phyloP scores from a whole-genome alignment of 2,888 invertebrate species.

The Eumerus sabulonum region DNA sequence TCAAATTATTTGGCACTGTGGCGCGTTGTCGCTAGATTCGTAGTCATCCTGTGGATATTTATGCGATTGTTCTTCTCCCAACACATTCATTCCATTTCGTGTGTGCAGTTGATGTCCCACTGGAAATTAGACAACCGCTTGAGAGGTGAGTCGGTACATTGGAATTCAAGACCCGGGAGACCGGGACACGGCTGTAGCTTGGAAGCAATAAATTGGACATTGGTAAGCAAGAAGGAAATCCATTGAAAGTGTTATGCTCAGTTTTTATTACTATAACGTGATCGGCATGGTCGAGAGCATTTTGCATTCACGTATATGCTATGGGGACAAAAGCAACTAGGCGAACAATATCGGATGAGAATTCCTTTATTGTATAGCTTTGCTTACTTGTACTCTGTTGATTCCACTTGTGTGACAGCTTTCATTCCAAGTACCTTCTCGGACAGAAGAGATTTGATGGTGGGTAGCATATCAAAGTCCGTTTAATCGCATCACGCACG shows the following conservation, averaged over 20 bases:
- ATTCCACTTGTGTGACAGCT: constrained; percentile 19
- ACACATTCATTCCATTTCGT: constrained; percentile 10
- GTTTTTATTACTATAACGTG: constrained; percentile 65
- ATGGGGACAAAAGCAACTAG: too few species aligned
- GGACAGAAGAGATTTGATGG: constrained; percentile 2
- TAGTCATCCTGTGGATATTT: background rate
- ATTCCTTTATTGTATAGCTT: background rate
- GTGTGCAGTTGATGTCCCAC: constrained; percentile 30
- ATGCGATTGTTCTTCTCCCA: constrained; percentile 1
- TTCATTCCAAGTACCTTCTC: constrained; percentile 5
- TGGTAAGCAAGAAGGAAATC: constrained; percentile 49
- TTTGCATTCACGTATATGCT: constrained; percentile 24
- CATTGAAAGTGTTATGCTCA: constrained; percentile 56
- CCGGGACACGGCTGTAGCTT: constrained; percentile 43
- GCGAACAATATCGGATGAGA: too few species aligned
- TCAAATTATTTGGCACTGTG: background rate
- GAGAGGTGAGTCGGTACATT: constrained; percentile 8
- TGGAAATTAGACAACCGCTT: constrained; percentile 56
- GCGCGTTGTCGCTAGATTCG: too few species aligned
- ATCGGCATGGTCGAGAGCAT: constrained; percentile 47
- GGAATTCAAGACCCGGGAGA: too few species aligned
- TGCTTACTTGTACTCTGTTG: constrained; percentile 23
- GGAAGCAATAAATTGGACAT: constrained; percentile 33
- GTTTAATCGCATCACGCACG: constrained; percentile 57
- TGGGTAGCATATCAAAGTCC: constrained; percentile 18